Percentiles rank a stretch among this genome's conserved stretches.
Evolutionary conservation across 2,888 invertebrate species (phyloP).

Genomic region (Dermolepida albohirtum): DNA sequence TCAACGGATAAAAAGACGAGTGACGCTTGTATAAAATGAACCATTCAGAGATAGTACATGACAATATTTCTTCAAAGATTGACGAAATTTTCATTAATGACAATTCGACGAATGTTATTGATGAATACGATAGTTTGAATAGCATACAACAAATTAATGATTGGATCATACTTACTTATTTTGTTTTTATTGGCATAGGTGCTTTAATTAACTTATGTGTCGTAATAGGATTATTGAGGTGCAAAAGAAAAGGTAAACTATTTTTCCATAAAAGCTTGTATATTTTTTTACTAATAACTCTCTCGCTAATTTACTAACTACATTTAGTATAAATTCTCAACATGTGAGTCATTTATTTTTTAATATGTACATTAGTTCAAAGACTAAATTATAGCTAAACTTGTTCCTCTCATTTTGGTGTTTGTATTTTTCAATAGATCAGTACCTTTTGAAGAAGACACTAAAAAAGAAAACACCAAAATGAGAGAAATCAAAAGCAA

Average conservation of each 20-base stretch:
- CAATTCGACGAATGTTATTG: constrained; percentile 5
- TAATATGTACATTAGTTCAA: too few relatives aligned
- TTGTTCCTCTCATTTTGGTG: too few relatives aligned
- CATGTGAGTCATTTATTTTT: too few relatives aligned
- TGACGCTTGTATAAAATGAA: constrained; percentile 10
- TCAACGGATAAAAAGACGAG: too few relatives aligned
- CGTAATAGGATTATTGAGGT: constrained; percentile 63
- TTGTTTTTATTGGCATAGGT: constrained; percentile 53
- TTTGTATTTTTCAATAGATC: too few relatives aligned
- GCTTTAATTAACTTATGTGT: constrained; percentile 53
- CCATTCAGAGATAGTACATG: constrained; percentile 2
- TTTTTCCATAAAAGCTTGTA: background rate
- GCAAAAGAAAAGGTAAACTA: constrained; percentile 67
- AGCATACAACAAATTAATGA: constrained; percentile 42
- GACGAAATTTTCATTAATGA: constrained; percentile 14
- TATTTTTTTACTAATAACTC: background rate
- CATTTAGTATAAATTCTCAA: too few relatives aligned
- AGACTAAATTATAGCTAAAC: too few relatives aligned
- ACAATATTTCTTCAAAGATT: constrained; percentile 13
- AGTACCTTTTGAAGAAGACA: too few relatives aligned
- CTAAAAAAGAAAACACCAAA: too few relatives aligned
- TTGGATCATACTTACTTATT: constrained; percentile 54
- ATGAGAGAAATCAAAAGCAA: too few relatives aligned
- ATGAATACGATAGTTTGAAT: constrained; percentile 12
- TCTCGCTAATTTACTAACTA: too few relatives aligned